Evolutionary conservation across 2,888 invertebrate species (phyloP).

Genomic region (Agrochola litura): DNA sequence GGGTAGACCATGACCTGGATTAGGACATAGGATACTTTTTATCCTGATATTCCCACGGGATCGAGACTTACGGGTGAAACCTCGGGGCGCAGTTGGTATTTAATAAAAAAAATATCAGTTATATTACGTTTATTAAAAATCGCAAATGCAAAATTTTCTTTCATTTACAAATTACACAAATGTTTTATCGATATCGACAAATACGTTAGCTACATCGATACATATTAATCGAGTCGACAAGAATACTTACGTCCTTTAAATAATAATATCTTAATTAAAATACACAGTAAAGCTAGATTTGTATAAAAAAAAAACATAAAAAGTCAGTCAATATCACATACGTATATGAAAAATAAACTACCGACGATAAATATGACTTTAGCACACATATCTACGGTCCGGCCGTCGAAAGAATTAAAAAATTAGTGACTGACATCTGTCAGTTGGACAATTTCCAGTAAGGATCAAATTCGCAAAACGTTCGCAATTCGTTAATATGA

Average conservation of each 20-base stretch:
- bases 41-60: too few species aligned
- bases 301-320: conserved; percentile 58
- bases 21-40: too few species aligned
- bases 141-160: conserved; percentile 70
- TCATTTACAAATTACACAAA: conserved; percentile 67
- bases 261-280: conserved; percentile 54
- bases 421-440: too few species aligned
- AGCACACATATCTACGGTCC: conserved; percentile 25
- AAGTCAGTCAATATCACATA: conserved; percentile 77
- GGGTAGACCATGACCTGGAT: too few species aligned
- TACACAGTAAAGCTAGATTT: conserved; percentile 59
- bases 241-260: conserved; percentile 53
- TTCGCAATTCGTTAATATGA: too few species aligned
- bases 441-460: too few species aligned
- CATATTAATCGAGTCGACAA: conserved; percentile 44
- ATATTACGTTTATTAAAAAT: conserved; percentile 70
- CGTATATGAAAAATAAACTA: conserved; percentile 56
- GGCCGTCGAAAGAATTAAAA: too few species aligned
- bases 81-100: too few species aligned
- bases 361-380: conserved; percentile 57
- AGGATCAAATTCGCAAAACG: too few species aligned
- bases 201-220: conserved; percentile 25
- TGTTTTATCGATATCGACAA: conserved; percentile 36
- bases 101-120: conserved; percentile 40
- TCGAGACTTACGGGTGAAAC: too few species aligned